phyloP scores from a whole-genome alignment of 2,113 vertebrate species.

The Bombycilla garrulus region DNA sequence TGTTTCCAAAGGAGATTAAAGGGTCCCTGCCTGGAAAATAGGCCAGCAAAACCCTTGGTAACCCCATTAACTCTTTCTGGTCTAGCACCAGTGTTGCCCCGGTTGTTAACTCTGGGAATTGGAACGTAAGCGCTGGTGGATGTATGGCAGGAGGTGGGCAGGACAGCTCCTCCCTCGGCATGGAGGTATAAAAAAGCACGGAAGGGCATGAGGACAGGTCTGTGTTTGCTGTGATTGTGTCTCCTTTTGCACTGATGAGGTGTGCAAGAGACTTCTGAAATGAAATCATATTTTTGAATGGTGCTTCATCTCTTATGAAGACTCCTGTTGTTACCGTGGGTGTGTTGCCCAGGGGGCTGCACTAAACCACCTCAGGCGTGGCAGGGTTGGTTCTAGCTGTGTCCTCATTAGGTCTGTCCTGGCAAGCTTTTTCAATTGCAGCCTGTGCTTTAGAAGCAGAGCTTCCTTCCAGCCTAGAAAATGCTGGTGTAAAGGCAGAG shows the following conservation, averaged over 20 bases:
- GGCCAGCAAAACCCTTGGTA: constrained; percentile 54
- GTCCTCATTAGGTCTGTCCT: neutral
- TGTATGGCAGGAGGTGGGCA: neutral
- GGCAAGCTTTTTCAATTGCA: neutral
- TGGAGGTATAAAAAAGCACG: neutral
- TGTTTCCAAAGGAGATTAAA: constrained; percentile 71
- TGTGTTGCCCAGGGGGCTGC: neutral
- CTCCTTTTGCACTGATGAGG: neutral
- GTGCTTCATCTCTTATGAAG: neutral
- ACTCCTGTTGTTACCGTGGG: neutral
- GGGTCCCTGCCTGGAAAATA: constrained; percentile 56
- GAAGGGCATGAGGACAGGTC: neutral
- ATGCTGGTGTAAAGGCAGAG: neutral
- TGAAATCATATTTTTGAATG: neutral
- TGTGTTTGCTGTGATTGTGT: neutral
- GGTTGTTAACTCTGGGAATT: accelerated
- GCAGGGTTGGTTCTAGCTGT: neutral
- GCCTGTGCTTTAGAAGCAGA: neutral
- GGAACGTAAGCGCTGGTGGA: neutral
- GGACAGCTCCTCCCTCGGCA: accelerated
- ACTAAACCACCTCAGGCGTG: neutral
- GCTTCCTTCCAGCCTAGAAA: neutral
- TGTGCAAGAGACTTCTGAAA: neutral
- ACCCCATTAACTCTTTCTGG: constrained; percentile 43
- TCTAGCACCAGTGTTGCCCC: neutral